A percentile compares a stretch with the other conserved stretches of the same genome.
Conservation (phyloP, 2,113 vertebrate species). For the Indicator maculatus region DNA sequence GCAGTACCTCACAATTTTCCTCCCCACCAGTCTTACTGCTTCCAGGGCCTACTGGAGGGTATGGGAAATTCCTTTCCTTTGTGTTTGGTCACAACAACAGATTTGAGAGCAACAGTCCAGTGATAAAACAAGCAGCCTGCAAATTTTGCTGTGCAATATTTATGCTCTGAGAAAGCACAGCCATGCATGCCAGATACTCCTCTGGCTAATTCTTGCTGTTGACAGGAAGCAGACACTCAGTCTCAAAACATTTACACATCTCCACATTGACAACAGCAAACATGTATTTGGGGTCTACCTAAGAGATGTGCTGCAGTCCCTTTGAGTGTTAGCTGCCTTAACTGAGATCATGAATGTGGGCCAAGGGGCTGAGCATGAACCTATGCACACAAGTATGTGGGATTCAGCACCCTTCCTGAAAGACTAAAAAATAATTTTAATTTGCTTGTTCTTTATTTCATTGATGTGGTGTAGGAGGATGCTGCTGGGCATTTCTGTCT, state of each 20-base stretch:
- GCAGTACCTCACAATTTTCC: neutral
- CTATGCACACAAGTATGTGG: neutral
- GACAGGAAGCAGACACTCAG: conserved; percentile 47
- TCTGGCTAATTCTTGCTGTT: conserved; percentile 52
- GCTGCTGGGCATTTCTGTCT: neutral
- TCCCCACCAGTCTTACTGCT: neutral
- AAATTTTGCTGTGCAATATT: neutral
- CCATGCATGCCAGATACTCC: neutral
- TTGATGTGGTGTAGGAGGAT: neutral
- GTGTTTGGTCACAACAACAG: neutral
- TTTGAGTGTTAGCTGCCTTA: neutral
- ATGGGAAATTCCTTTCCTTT: neutral
- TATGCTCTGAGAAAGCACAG: neutral
- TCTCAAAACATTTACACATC: conserved; percentile 54
- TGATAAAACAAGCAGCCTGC: neutral
- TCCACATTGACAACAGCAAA: conserved; percentile 30
- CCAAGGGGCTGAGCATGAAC: neutral
- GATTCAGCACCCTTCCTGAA: neutral
- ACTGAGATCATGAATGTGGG: rapidly evolving
- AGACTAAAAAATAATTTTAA: neutral
- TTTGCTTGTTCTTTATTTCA: neutral
- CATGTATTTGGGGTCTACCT: neutral
- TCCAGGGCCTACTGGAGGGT: neutral
- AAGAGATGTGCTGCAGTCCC: neutral
- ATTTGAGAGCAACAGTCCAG: neutral